Evolutionary conservation across 1,140 invertebrate genomes (phyloP), one percentile per base, ranked within the genome.

Genomic region (Drosophila kepulauana): DNA sequence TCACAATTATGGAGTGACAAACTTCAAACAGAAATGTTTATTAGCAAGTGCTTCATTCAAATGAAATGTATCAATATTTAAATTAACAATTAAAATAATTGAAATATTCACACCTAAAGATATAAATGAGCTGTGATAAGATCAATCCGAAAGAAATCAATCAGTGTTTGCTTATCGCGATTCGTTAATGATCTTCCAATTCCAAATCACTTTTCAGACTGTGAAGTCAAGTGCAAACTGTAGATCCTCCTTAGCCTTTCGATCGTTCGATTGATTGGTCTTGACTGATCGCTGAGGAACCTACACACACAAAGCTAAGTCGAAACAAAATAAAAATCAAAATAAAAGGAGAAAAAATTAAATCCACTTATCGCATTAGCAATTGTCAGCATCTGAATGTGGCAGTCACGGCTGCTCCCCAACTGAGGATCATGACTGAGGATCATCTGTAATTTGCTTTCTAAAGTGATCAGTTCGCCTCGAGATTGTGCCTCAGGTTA

Each of bases 391-490:
- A 80, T 75, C 81, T 72, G 72, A 66, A 84, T 70, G 72, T 51
- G 72, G 58, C 66, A 70, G 72, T 75, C 72, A 70, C 72, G 72
- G 49, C 58, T 48, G 56, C 46, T 69, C 35, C 28, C 51, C 52
- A 20, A 48, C 65, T 57, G 58, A 38, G 72, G 72, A 84, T 84
- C 81, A 84, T 85, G 81, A 84, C 66, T 67, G 79, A 82, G 81
- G 81, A 82, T 82, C 81, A 82, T 80, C 81, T 77, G 75, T 84
- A 84, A 84, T 84, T 84, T 84, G 81, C 81, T 84, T 84, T 84
- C 81, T 85, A 84, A 84, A 82, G 69, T 77, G 78, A 81, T 81
- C 65, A 46, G 70, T 64, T 61, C 48, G 61, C 45, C 62, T 43
- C 7, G 8, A 51, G 57, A 16, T 52, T 54, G 35, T 30, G 49